phyloP scores from a whole-genome alignment of 1,140 invertebrate species.

The Teleopsis dalmanni region DNA sequence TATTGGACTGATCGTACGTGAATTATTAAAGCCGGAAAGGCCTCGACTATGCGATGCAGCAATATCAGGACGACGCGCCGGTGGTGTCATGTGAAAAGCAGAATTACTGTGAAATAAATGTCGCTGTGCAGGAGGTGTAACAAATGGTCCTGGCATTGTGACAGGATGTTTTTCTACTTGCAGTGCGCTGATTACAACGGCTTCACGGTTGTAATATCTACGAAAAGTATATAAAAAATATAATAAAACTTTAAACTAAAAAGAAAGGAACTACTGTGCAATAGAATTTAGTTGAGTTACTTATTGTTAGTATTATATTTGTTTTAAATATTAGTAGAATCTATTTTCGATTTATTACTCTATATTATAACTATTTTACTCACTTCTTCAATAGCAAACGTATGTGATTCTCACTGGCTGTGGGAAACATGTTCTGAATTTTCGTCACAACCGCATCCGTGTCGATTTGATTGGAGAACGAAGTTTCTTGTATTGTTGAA shows the following conservation, averaged over 20 bases:
- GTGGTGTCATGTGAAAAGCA: slow-evolving; percentile 43
- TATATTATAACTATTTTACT: slow-evolving; percentile 32
- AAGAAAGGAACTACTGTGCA: not conserved
- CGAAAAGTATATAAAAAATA: not conserved
- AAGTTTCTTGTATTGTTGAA: slow-evolving; percentile 59
- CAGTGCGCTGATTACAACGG: slow-evolving; percentile 83
- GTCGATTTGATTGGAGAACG: slow-evolving; percentile 54
- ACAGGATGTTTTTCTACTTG: slow-evolving; percentile 89
- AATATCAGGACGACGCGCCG: slow-evolving; percentile 41
- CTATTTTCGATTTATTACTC: not conserved
- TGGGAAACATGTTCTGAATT: slow-evolving; percentile 85
- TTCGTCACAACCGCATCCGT: slow-evolving; percentile 67
- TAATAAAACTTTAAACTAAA: not conserved
- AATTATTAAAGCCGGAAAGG: slow-evolving; percentile 23
- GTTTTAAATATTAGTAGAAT: not conserved
- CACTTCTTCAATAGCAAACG: slow-evolving; percentile 80
- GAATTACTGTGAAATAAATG: slow-evolving; percentile 40
- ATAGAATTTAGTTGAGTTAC: not conserved
- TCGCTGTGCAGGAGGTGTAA: slow-evolving; percentile 56
- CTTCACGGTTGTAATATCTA: slow-evolving; percentile 86
- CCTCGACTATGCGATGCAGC: slow-evolving; percentile 28
- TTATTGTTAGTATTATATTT: slow-evolving; percentile 3
- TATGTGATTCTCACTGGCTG: slow-evolving; percentile 81
- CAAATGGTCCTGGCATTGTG: slow-evolving; percentile 71
- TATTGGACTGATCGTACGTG: slow-evolving; percentile 49